Base-by-base conservation (phyloP, 2,888 invertebrate genomes). In the Liopterus haemorrhoidalis region DNA sequence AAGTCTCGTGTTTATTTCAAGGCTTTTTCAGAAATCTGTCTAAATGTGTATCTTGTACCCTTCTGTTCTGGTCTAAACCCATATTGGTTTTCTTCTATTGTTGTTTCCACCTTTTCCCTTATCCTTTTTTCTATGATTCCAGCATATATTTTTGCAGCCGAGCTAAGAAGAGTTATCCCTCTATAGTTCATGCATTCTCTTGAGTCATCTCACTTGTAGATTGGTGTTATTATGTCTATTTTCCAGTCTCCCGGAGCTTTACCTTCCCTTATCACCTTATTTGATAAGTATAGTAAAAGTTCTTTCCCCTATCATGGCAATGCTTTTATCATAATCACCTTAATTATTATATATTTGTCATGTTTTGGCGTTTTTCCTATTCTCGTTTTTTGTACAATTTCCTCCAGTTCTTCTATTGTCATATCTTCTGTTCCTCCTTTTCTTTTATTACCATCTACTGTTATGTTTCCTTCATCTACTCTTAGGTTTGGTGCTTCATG, bases 231-330 rank as follows among this genome's bases (percentile, higher is more conserved):
- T 33, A 41, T 43, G 6, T 11, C 46, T 24, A 38, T 24, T 35
- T 46, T 42, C 45, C 49, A 52, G 19, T 49, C 47, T 18, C 32
- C 37, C 9, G 48, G 48, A 4, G 44, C 43, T 31, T 38, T 32
- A 25, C 30, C 19, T 16, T 9, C 14, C 30, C 30, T 18, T 18
- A 28, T 6, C 20, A 19, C 30, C 12, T 19, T 11, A 30, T 30
- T 40, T 2, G 19, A 14, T 16, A 40, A 8, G 5, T 28, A 20
- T 16, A 40, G 19, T 18, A 40, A n/a, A n/a, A n/a, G n/a, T n/a
- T n/a, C n/a, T n/a, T n/a, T n/a, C n/a, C n/a, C n/a, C n/a, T n/a
- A n/a, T n/a, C n/a, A n/a, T n/a, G n/a, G n/a, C n/a, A n/a, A n/a
- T n/a, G n/a, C n/a, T n/a, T n/a, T n/a, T n/a, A n/a, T n/a, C n/a